Base-by-base conservation (phyloP, 2,888 invertebrate species). In the Dynastes tityus region DNA sequence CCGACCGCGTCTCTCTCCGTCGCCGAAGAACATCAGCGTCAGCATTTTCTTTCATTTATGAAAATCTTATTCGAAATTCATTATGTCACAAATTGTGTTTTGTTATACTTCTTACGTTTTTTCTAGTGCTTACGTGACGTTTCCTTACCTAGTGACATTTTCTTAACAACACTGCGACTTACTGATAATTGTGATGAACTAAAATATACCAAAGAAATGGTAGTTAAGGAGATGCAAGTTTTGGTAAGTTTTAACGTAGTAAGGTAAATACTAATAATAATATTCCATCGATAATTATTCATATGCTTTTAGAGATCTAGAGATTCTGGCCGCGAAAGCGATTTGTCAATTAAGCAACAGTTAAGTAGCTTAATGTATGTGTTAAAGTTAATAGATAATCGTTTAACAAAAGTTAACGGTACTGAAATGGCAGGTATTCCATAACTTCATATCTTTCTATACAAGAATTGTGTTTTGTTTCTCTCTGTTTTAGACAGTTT, bases 321-420 rank as follows among this genome's bases (percentile, higher is more conserved):
- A 86, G 97, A 97, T 89, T 94, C 95, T 32, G 96, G 95, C 0
- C 96, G 96, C 0, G 96, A 96, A 83, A 95, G 96, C 89, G 96
- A 96, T 86, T 88, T 94, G 49, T 91, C 92, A 75, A 94, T 97
- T 75, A 96, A 97, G 82, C 96, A 96, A 85, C 96, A 97, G 87
- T 88, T 98, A 64, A 95, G 95, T 77, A 97, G 97, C 83, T 89
- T 98, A 78, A 90, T 94, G 82, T 97, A 95, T 88, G 92, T 97
- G 45, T 91, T 93, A 78, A 94, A 94, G 85, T 92, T 95, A 32
- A 92, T 97, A 80, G 95, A 96, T 82, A 87, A 82, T 80, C 85
- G 87, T 79, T 83, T 89, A 73, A 83, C 85, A n/a, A 88, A 89
- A 85, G 84, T 89, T 80, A 86, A 88, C 80, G 87, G 87, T 83